These are phyloP conservation scores for Trematocara macrostoma DNA, from an alignment of 2,113 vertebrate genomes.

Conservation along the genomic window DNA sequence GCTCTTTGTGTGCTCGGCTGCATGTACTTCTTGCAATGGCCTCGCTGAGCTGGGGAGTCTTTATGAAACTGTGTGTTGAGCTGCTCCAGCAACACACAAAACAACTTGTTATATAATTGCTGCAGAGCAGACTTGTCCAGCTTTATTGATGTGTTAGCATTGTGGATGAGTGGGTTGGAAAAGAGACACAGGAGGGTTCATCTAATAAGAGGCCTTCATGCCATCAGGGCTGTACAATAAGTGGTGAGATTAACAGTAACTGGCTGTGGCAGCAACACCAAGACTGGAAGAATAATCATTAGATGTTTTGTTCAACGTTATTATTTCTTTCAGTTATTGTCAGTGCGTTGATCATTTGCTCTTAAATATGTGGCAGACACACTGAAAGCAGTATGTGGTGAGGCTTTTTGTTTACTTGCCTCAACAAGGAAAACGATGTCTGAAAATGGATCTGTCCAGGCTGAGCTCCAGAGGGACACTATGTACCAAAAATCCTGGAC, in stretches of 20 bases:
- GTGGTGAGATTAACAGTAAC: background rate
- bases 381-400: background rate
- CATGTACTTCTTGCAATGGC: background rate
- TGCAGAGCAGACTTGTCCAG: conserved; percentile 51
- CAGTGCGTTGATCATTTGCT: background rate
- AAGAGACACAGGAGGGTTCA: conserved; percentile 1
- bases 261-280: background rate
- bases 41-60: background rate
- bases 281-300: background rate
- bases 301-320: background rate
- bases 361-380: background rate
- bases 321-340: background rate
- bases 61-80: background rate
- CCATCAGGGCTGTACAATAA: conserved; percentile 15
- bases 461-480: background rate
- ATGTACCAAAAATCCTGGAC: background rate
- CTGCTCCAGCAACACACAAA: conserved; percentile 16
- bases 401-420: background rate
- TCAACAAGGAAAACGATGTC: background rate
- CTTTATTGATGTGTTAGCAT: conserved; percentile 52
- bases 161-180: conserved; percentile 1
- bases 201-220: conserved; percentile 29
- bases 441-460: background rate
- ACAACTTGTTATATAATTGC: conserved; percentile 51
- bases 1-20: background rate